Evolutionary conservation across 35 echinoderm and acorn worm species (phyloP), one percentile per base, ranked within the genome.

Genomic region (Holothuria glaberrima): DNA sequence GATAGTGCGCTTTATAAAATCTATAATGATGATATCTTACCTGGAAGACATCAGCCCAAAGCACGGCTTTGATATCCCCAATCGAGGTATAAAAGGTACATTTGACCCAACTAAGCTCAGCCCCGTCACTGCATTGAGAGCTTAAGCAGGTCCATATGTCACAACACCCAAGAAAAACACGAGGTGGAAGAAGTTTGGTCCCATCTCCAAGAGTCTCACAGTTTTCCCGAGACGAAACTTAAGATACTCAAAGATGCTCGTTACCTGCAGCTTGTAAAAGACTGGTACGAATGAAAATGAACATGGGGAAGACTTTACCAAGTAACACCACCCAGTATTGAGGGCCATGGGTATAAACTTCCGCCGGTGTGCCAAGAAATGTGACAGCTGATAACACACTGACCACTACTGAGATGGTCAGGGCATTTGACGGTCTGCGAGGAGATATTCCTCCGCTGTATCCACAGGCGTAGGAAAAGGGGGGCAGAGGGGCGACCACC

Each of bases 311-410:
- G n/a, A n/a, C n/a, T n/a, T n/a, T n/a, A n/a, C n/a, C n/a, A n/a
- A n/a, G n/a, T 2, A 74, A 35, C 31, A 58, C 64, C 16, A 80
- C 27, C 86, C 76, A 89, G 52, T 88, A 89, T 64, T 82, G 66
- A 19, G 87, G 58, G 25, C 92, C 92, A 57, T 89, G 31, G 22
- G 71, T 25, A 54, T 93, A 93, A 18, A 56, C 9, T 30, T 93
- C 92, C 28, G 92, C 92, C 35, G 92, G 75, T n/a, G 87, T 93
- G n/a, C 92, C 92, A 28, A 93, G 78, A 30, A 89, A 89, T 44
- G 92, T 89, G 25, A 93, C 74, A 1, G 92, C 76, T 21, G 92
- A 93, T 30, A 93, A 70, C 14, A 93, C 88, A 57, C 92, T 93
- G 6, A 88, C 92, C 36, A 88, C 74, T 0, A 93, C 12, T 14